phyloP scores from a whole-genome alignment of 2,888 invertebrate species.

The Drosophila percnosoma region DNA sequence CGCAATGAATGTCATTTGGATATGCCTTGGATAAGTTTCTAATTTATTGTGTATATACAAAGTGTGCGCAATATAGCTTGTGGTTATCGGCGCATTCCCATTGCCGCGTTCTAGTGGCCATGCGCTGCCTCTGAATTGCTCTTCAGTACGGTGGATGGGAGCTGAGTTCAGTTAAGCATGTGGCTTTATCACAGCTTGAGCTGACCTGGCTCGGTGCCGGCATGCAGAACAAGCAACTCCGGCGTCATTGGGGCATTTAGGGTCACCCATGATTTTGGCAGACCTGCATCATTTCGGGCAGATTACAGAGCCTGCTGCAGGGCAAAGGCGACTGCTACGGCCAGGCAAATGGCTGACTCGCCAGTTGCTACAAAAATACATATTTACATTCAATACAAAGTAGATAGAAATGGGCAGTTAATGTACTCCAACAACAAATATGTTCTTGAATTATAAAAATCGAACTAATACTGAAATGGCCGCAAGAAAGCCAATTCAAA shows the following conservation, averaged over 20 bases:
- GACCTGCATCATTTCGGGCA: constrained; percentile 88
- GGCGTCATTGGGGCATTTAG: constrained; percentile 84
- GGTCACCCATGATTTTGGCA: constrained; percentile 80
- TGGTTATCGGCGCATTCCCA: constrained; percentile 54
- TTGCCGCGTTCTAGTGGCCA: constrained; percentile 57
- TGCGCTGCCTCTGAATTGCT: constrained; percentile 36
- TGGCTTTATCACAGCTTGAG: constrained; percentile 64
- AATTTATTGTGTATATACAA: constrained; percentile 72
- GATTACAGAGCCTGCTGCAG: constrained; percentile 89
- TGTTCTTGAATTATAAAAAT: background rate
- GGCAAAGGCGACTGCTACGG: constrained; percentile 87
- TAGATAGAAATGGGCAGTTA: background rate
- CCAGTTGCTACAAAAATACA: constrained; percentile 86
- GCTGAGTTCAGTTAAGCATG: constrained; percentile 14
- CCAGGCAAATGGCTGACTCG: constrained; percentile 87
- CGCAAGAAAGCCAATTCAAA: background rate
- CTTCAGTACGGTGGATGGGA: background rate
- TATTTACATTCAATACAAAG: background rate
- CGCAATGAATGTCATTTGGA: constrained; percentile 74
- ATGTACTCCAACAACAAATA: background rate
- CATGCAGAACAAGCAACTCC: constrained; percentile 76
- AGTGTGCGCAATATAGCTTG: constrained; percentile 30
- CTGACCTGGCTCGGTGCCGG: constrained; percentile 74
- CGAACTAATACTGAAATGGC: background rate
- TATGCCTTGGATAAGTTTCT: constrained; percentile 72